Conservation (phyloP, 2,797 vertebrate species). For the Gallirallus australis region DNA sequence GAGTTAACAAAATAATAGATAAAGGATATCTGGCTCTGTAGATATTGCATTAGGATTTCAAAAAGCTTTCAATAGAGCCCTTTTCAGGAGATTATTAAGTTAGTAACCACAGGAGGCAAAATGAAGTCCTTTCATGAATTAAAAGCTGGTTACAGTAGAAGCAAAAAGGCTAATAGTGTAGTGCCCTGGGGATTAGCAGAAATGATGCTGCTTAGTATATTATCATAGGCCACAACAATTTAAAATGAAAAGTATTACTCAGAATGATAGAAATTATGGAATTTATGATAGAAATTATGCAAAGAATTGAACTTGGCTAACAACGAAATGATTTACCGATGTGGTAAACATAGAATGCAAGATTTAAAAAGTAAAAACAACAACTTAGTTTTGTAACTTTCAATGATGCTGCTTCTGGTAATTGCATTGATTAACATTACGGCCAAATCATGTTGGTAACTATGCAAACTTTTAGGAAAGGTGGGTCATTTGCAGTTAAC, state of each 20-base stretch:
- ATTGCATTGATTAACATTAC: background rate
- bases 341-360: background rate
- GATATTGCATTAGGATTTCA: slow-evolving; percentile 22
- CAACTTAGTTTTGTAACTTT: background rate
- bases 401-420: background rate
- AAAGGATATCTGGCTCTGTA: slow-evolving; percentile 17
- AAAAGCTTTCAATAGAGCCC: slow-evolving; percentile 32
- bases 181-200: background rate
- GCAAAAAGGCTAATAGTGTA: background rate
- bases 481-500: background rate
- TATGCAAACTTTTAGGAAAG: background rate
- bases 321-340: background rate
- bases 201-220: background rate
- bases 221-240: background rate
- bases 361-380: background rate
- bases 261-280: background rate
- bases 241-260: background rate
- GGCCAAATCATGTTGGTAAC: background rate
- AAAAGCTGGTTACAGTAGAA: slow-evolving; percentile 34
- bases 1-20: slow-evolving; percentile 3
- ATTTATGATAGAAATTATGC: background rate
- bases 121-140: slow-evolving; percentile 36
- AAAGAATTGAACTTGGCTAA: background rate
- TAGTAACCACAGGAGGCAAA: slow-evolving; percentile 38
- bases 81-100: slow-evolving; percentile 30